A percentile compares a stretch with the other conserved stretches of the same genome.
phyloP scores from a whole-genome alignment of 2,113 vertebrate species.

The Gymnogyps californianus region DNA sequence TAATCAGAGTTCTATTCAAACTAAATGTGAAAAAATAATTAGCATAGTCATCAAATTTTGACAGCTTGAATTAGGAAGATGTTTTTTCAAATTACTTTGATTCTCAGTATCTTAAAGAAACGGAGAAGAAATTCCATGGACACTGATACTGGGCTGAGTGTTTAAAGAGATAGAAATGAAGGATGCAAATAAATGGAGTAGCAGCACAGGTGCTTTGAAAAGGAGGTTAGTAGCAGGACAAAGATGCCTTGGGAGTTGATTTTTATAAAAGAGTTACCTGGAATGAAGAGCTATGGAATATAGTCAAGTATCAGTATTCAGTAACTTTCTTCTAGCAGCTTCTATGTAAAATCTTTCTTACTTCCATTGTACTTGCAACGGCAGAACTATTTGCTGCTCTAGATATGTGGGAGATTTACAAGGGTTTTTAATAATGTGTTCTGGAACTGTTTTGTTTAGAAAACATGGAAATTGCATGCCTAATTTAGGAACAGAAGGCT shows the following conservation, averaged over 20 bases:
- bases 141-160: not conserved
- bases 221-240: not conserved
- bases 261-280: not conserved
- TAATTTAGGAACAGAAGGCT: not conserved
- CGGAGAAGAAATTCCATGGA: not conserved
- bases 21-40: slow-evolving; percentile 30
- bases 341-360: not conserved
- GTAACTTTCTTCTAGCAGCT: not conserved
- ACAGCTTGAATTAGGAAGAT: not conserved
- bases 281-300: not conserved
- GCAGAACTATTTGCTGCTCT: not conserved
- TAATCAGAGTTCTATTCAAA: slow-evolving; percentile 10
- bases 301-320: not conserved
- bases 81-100: not conserved
- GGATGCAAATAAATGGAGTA: not conserved
- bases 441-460: not conserved
- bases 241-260: not conserved
- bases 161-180: not conserved
- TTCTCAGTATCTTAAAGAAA: slow-evolving; percentile 19
- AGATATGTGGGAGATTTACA: not conserved
- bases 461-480: not conserved
- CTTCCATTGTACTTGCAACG: not conserved
- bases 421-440: not conserved
- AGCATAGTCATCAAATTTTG: not conserved
- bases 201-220: not conserved